Percentiles rank a stretch among this genome's conserved stretches.
Evolutionary conservation across 2,888 invertebrate genomes (phyloP).

Genomic region (Drosophila kanekoi): DNA sequence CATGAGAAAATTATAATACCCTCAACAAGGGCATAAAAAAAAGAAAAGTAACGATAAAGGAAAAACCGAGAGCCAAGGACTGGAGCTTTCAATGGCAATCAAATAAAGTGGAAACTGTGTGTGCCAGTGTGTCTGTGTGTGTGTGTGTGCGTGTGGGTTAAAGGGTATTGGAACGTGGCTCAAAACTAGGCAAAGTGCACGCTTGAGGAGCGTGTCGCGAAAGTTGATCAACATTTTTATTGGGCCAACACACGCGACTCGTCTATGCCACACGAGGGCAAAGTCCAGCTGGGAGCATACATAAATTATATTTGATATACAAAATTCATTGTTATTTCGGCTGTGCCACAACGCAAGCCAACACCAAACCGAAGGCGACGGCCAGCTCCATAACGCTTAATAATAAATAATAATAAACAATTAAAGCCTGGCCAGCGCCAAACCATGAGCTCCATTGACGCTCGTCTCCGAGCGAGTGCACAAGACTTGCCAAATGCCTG

Average conservation of each 20-base stretch:
- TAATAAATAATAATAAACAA: constrained; percentile 75
- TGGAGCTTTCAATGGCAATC: constrained; percentile 28
- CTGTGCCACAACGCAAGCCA: constrained; percentile 28
- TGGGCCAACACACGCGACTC: constrained; percentile 63
- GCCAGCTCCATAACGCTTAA: constrained; percentile 52
- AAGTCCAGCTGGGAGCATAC: constrained; percentile 47
- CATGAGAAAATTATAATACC: too few species aligned
- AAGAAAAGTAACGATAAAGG: not conserved
- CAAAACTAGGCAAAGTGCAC: not conserved
- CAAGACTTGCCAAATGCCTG: constrained; percentile 56
- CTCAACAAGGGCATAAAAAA: not conserved
- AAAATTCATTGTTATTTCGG: constrained; percentile 36
- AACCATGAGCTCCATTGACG: constrained; percentile 59
- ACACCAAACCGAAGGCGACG: constrained; percentile 50
- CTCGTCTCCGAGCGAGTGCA: constrained; percentile 38
- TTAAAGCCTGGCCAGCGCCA: constrained; percentile 38
- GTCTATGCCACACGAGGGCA: constrained; percentile 19
- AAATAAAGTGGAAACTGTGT: constrained; percentile 20
- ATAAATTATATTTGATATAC: constrained; percentile 57
- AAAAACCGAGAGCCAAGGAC: not conserved
- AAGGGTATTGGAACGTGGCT: constrained; percentile 1
- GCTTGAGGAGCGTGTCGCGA: constrained; percentile 48
- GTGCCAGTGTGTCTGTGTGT: not conserved
- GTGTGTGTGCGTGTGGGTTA: not conserved
- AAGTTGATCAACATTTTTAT: constrained; percentile 70